Evolutionary conservation across 2,888 invertebrate genomes (phyloP), one percentile per base, ranked within the genome.

Genomic region (Corythucha ciliata): DNA sequence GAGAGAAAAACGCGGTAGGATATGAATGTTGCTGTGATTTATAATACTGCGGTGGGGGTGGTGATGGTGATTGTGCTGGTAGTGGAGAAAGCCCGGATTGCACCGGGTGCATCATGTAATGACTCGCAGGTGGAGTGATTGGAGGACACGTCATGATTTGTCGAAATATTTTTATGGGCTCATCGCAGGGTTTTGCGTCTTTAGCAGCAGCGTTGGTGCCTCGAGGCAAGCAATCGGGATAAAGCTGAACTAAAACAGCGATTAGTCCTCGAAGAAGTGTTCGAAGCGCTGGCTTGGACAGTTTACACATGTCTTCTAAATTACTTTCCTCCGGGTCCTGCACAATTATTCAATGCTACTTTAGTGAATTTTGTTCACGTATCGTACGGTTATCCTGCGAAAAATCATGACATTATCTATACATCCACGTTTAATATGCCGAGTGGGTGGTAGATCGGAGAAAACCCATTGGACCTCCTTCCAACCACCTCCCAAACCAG

Each of bases 141-240:
- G n/a, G n/a, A n/a, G n/a, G n/a, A n/a, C n/a, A n/a, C n/a, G n/a
- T n/a, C 42, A 50, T 42, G 42, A 50, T 50, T 14, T 50, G 50
- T n/a, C 50, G 42, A 36, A 50, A 50, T 22, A 50, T 44, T 33
- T 50, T 50, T 24, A 50, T 42, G 2, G 42, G 42, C 34, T 50
- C 50, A 18, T 50, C 50, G 10, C 41, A 21, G 5, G 14, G 14
- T 14, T 50, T 44, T 26, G 34, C 29, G 20, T 33, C 26, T 10
- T 32, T 49, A 2, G 12, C 14, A 2, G 32, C 20, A 8, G 26
- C 29, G 3, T n/a, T 40, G 8, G 18, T 5, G 12, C 22, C 20
- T 2, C n/a, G 29, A 2, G 48, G 48, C 4, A 12, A n/a, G 29
- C 37, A 29, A 25, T 48, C 48, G 6, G 50, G 50, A 26, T 42